Evolutionary conservation across 2,797 vertebrate species (phyloP), one percentile per base, ranked within the genome.

Genomic region (Amblyraja radiata): DNA sequence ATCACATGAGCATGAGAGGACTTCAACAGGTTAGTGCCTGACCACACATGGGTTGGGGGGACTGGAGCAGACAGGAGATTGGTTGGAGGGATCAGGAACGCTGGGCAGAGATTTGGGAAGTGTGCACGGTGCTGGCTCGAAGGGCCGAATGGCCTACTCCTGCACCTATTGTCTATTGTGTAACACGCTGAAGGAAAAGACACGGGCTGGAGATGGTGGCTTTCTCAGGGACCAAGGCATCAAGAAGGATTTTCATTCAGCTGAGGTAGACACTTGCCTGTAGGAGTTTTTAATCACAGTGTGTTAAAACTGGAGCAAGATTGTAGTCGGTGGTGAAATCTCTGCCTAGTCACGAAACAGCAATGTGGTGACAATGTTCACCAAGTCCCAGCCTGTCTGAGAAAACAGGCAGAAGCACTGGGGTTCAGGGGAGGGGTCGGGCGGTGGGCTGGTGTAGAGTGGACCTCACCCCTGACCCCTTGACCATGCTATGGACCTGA

Each of bases 371-470:
- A 28, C 14, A 76, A 28, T 10, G 28, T 46, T 28, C 25, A 39
- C 28, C 90, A 25, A 92, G 90, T 92, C 25, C 13, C 4, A 92
- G 39, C 90, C 76, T 92, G 90, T 92, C 74, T 76, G 39, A n/a
- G 90, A 73, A 46, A 91, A 73, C 11, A 54, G 39, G 63, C 65
- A 91, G 71, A 73, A 28, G n/a, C 25, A 39, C 90, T 39, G 58
- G 71, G 6, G 25, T 54, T 39, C 36, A 92, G 32, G 71, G 68
- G 90, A 46, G 46, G 46, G 46, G 46, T 54, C 46, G 5, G 46
- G 5, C 46, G 5, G 46, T 54, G 46, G 46, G 46, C 46, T 54
- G 46, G 46, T 54, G 46, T 54, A 54, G 46, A 6, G 46, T 6
- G 46, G 46, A 54, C 46, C 46, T 6, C 5, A 54, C 46, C 46